Evolutionary conservation across 2,113 vertebrate genomes (phyloP), one percentile per base, ranked within the genome.

Genomic region (Tragelaphus buxtoni): DNA sequence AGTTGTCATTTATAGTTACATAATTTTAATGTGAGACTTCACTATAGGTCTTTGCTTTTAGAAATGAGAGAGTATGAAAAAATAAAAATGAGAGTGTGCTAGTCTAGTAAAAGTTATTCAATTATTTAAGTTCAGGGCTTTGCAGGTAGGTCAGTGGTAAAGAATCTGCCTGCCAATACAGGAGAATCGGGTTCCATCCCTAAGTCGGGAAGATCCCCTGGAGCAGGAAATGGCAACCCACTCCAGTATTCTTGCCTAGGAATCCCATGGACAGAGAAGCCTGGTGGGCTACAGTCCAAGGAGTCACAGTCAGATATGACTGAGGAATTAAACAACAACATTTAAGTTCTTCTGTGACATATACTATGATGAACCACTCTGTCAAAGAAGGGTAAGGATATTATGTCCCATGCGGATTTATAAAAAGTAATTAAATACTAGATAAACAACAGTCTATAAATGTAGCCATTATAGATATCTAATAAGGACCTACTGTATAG

Each of bases 21-120:
- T 45, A 83, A 47, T 96, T 97, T 91, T 97, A 20, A 80, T 53
- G 72, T 74, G 47, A 91, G 9, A 28, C 9, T 60, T 97, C 39
- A 89, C 17, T 76, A 60, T 55, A 69, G 30, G 22, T 63, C 20
- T 86, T 96, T 89, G 35, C 17, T 88, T 93, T 96, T 95, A 96
- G 79, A 96, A 94, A 94, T 90, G 32, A 94, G 6, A n/a, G 12
- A 28, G 16, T 79, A 1, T 18, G 45, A 47, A 32, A 79, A 79
- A 79, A 49, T 47, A 30, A 77, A 77, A 77, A 49, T 95, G 95
- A 72, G 94, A 94, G 24, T 88, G 53, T 81, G 32, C 60, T 14
- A 83, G 47, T 86, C 20, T 74, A 74, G n/a, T 91, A 89, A 91
- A 53, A 56, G 20, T 35, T 69, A 35, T 35, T 65, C 86, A 77